Evolutionary conservation across 2,888 invertebrate genomes (phyloP).

Genomic region (Azorinus chamasolen): DNA sequence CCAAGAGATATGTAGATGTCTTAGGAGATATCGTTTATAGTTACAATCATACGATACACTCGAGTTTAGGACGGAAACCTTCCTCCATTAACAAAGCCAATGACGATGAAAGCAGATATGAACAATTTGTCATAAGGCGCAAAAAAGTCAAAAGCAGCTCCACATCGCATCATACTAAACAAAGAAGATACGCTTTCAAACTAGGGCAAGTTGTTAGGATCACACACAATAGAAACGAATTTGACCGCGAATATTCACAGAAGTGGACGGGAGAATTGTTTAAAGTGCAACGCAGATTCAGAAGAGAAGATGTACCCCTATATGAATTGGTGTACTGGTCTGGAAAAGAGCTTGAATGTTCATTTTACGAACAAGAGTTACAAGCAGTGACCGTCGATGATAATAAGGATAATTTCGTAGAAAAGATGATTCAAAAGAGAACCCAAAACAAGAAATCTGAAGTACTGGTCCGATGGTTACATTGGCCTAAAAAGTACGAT

Average conservation of each 20-base stretch:
- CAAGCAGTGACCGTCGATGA: slow-evolving; percentile 20
- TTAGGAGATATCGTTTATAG: slow-evolving; percentile 30
- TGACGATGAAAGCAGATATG: too few species aligned
- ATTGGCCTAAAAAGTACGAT: slow-evolving; percentile 43
- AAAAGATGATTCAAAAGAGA: slow-evolving; percentile 13
- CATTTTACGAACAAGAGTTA: too few species aligned
- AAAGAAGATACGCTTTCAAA: slow-evolving; percentile 13
- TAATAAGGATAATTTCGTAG: slow-evolving; percentile 14
- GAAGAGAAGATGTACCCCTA: too few species aligned
- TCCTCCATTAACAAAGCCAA: slow-evolving; percentile 16
- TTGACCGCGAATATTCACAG: slow-evolving; percentile 28
- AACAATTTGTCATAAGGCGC: slow-evolving; percentile 15
- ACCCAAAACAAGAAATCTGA: slow-evolving; percentile 10
- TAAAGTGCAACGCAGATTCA: too few species aligned
- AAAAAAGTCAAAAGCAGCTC: not conserved
- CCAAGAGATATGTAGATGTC: slow-evolving; percentile 22
- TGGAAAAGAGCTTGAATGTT: too few species aligned
- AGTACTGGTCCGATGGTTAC: slow-evolving; percentile 30
- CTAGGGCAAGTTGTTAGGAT: slow-evolving; percentile 42
- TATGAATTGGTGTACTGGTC: too few species aligned
- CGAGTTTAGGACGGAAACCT: slow-evolving; percentile 18
- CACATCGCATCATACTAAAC: not conserved
- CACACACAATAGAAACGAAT: slow-evolving; percentile 26
- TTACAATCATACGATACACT: too few species aligned
- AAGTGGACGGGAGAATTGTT: too few species aligned